Base-by-base conservation (phyloP, 2,888 invertebrate genomes). In the Eueremaeus valkanovi region DNA sequence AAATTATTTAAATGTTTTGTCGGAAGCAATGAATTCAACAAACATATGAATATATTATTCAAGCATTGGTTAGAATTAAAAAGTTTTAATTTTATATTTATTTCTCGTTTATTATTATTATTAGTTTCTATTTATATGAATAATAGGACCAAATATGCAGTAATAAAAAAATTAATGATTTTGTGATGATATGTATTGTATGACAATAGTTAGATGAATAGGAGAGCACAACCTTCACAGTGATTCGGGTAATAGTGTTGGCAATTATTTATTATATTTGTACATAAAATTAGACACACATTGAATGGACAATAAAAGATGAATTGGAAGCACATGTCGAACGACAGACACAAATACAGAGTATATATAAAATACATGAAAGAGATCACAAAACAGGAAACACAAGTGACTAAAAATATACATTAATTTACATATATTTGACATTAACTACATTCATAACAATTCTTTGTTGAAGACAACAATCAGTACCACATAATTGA, bases 401-500 rank as follows among this genome's bases (percentile, higher is more conserved):
- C 55, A 24, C 13, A 24, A 16, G 13, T 55, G 24, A 55, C 27
- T 55, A 21, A 8, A 66, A 11, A 66, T 8, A 33, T 36, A 55
- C 55, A 16, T 24, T 18, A 61, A 18, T 33, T 61, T 61, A 61
- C 31, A 61, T 55, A 31, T 16, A 61, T 31, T 31, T 33, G 16
- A 61, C 31, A 61, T 61, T 61, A 61, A 31, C 5, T 49, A 49
- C 49, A 49, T 49, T n/a, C 5, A 49, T n/a, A n/a, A n/a, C n/a
- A n/a, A n/a, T n/a, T n/a, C n/a, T n/a, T n/a, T n/a, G 16, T 3
- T n/a, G 27, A 55, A 55, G 21, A 55, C 27, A 24, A 70, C 70
- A 42, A 40, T 40, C 42, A 68, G 70, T 45, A 70, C 40, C 68
- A 68, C 70, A 70, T 70, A 70, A 70, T 70, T 70, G 70, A 70